A percentile compares a stretch with the other conserved stretches of the same genome.
Evolutionary conservation across 2,888 invertebrate genomes (phyloP).

Genomic region (Euspilapteryx auroguttella): DNA sequence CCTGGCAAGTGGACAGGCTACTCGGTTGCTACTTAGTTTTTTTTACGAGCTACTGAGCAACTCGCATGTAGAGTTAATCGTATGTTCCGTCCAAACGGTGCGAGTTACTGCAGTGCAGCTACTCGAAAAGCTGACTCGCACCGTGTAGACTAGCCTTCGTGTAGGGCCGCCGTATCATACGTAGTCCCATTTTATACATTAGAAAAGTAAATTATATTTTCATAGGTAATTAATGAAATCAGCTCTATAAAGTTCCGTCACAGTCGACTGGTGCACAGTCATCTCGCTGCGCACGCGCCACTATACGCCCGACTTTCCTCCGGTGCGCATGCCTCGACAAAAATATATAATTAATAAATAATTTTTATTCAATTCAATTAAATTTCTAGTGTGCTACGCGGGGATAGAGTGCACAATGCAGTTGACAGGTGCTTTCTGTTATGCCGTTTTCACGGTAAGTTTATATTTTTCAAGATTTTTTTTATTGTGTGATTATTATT

Average conservation of each 20-base stretch:
- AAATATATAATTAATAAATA: background rate
- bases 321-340: conserved; percentile 10
- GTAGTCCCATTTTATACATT: too few relatives aligned
- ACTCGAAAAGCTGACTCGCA: too few relatives aligned
- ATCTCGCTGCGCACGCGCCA: conserved; percentile 20
- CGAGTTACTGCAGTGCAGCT: background rate
- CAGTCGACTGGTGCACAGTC: conserved; percentile 20
- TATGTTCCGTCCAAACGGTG: too few relatives aligned
- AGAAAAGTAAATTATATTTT: too few relatives aligned
- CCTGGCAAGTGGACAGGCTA: too few relatives aligned
- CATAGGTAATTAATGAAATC: too few relatives aligned
- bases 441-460: conserved; percentile 30
- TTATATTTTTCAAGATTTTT: conserved; percentile 8
- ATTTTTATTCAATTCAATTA: background rate
- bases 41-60: too few relatives aligned
- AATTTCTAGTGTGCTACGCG: conserved; percentile 2
- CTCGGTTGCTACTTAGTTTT: too few relatives aligned
- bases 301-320: conserved; percentile 25
- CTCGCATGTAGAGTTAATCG: too few relatives aligned
- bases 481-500: conserved; percentile 4
- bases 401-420: conserved; percentile 31
- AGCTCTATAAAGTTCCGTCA: conserved; percentile 21
- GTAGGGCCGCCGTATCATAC: too few relatives aligned
- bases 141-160: too few relatives aligned
- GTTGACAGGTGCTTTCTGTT: conserved; percentile 21